Percentiles rank a stretch among this genome's conserved stretches.
These are phyloP conservation scores for Glandiceps talaboti DNA, from an alignment of 53 echinoderm and acorn worm species.

Conservation along the genomic window DNA sequence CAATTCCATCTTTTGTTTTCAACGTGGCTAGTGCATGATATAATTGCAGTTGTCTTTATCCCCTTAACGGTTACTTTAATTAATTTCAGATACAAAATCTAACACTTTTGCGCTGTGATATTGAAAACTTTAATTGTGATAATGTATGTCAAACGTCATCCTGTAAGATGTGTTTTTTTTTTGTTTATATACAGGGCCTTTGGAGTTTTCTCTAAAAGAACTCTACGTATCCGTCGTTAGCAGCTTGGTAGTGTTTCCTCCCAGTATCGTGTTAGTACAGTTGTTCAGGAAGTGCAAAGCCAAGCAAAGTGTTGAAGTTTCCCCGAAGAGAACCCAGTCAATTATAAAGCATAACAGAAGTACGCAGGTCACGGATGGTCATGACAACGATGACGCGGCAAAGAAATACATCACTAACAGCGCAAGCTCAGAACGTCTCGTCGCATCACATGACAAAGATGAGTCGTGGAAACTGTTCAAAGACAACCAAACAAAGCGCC, in stretches of 20 bases:
- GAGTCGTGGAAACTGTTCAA: background rate
- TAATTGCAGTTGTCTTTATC: too few relatives aligned
- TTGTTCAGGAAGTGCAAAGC: constrained; percentile 46
- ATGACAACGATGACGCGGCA: background rate
- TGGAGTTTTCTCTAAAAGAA: constrained; percentile 35
- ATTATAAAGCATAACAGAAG: background rate
- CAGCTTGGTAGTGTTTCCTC: constrained; percentile 48
- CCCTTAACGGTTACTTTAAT: too few relatives aligned
- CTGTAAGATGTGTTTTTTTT: too few relatives aligned
- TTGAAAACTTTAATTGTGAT: too few relatives aligned
- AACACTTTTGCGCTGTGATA: too few relatives aligned
- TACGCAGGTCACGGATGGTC: background rate
- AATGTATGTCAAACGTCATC: too few relatives aligned
- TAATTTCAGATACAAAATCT: too few relatives aligned
- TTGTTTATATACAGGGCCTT: constrained; percentile 38
- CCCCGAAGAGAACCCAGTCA: background rate
- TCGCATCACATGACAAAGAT: too few relatives aligned
- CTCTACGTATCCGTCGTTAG: constrained; percentile 45
- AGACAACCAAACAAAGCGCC: background rate
- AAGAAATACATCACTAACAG: background rate
- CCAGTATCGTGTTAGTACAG: constrained; percentile 56
- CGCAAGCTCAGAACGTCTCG: background rate
- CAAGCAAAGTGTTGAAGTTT: background rate
- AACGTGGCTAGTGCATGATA: too few relatives aligned
- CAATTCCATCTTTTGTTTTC: too few relatives aligned